These are phyloP conservation scores for Vireo altiloquus DNA, from an alignment of 2,113 vertebrate species.

Conservation along the genomic window DNA sequence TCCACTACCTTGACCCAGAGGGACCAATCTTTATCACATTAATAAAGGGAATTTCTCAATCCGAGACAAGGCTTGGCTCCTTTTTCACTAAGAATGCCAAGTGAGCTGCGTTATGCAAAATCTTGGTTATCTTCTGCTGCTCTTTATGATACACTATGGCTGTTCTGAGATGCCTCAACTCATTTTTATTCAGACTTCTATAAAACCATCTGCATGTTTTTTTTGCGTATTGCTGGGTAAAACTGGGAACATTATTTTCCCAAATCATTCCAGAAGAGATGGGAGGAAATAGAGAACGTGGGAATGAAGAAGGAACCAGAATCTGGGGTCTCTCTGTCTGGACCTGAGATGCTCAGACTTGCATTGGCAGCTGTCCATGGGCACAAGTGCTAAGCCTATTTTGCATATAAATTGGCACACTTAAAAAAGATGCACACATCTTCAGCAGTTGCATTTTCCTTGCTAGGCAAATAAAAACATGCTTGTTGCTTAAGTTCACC, in stretches of 20 bases:
- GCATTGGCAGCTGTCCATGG: slow-evolving; percentile 44
- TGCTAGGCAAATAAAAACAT: slow-evolving; percentile 59
- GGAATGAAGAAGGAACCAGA: neutral
- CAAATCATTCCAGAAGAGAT: slow-evolving; percentile 12
- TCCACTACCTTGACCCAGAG: slow-evolving; percentile 53
- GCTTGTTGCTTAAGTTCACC: slow-evolving; percentile 48
- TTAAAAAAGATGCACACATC: slow-evolving; percentile 64
- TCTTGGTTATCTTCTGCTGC: slow-evolving; percentile 13
- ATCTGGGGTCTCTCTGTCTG: neutral
- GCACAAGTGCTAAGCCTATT: slow-evolving; percentile 60
- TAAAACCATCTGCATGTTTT: slow-evolving; percentile 38
- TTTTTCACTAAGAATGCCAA: slow-evolving; percentile 44
- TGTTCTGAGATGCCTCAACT: slow-evolving; percentile 62
- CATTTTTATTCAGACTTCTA: slow-evolving; percentile 55
- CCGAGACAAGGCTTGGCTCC: neutral
- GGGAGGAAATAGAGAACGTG: neutral
- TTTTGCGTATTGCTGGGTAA: slow-evolving; percentile 58
- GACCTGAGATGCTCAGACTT: slow-evolving; percentile 32
- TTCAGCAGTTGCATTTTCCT: slow-evolving; percentile 65
- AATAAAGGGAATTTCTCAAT: slow-evolving; percentile 39
- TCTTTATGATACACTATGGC: slow-evolving; percentile 53
- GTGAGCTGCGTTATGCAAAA: slow-evolving; percentile 6
- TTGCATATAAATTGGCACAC: slow-evolving; percentile 75
- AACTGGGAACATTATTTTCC: slow-evolving; percentile 38
- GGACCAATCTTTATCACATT: slow-evolving; percentile 55